A percentile compares a stretch with the other conserved stretches of the same genome.
Evolutionary conservation across 1,140 invertebrate species (phyloP).

Genomic region (Zaprionus nigranus): DNA sequence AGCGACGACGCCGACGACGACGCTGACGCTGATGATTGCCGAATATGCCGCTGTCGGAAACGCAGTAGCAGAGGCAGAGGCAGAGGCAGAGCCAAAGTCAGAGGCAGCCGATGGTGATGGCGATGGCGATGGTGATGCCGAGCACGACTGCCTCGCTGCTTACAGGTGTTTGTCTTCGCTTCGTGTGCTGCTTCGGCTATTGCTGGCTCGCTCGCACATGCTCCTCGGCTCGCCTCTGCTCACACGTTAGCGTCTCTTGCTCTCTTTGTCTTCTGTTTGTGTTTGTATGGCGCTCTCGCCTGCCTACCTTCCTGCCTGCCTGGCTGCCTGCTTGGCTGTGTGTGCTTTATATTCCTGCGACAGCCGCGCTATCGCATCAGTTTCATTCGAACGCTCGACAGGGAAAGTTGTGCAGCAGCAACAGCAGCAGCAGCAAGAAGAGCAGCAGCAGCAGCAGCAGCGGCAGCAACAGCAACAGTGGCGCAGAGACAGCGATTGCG

Average conservation of each 20-base stretch:
- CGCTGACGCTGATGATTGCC: slow-evolving; percentile 11
- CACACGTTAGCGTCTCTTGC: background rate
- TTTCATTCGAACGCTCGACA: slow-evolving; percentile 67
- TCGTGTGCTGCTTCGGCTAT: slow-evolving; percentile 10
- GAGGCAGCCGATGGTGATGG: background rate
- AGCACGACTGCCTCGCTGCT: slow-evolving; percentile 40
- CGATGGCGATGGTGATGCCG: background rate
- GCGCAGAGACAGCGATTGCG: background rate
- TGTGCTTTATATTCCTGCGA: slow-evolving; percentile 67
- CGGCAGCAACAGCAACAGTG: slow-evolving; percentile 18
- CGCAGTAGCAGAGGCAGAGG: background rate
- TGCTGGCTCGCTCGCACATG: slow-evolving; percentile 20
- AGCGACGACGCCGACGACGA: slow-evolving; percentile 4
- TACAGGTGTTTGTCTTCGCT: slow-evolving; percentile 70
- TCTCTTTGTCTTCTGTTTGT: slow-evolving; percentile 19
- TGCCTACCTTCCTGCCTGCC: background rate
- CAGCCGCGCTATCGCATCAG: slow-evolving; percentile 59
- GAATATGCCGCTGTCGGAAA: background rate
- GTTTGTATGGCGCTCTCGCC: slow-evolving; percentile 40
- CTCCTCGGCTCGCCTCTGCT: slow-evolving; percentile 14
- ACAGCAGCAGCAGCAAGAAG: slow-evolving; percentile 5
- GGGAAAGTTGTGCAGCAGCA: slow-evolving; percentile 64
- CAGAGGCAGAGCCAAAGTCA: background rate
- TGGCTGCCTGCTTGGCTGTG: background rate
- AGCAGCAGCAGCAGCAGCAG: background rate